phyloP scores from a whole-genome alignment of 2,888 invertebrate genomes.

The Athalia cordata region DNA sequence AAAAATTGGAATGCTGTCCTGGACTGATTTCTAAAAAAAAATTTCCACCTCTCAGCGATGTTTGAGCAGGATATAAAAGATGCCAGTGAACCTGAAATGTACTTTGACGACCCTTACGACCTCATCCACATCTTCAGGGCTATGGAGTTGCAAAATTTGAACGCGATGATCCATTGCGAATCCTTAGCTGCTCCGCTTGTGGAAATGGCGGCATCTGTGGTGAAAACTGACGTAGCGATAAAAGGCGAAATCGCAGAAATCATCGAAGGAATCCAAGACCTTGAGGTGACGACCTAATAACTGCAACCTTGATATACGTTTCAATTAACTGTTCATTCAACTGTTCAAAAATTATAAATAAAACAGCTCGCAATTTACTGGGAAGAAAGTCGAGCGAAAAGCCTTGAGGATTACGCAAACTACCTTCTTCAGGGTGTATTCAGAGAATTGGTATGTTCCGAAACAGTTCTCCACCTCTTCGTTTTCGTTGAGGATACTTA shows the following conservation, averaged over 20 bases:
- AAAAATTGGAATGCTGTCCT: background rate
- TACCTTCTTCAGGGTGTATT: slow-evolving; percentile 77
- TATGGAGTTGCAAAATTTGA: slow-evolving; percentile 80
- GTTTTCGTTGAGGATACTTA: slow-evolving; percentile 80
- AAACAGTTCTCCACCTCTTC: slow-evolving; percentile 76
- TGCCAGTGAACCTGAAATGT: slow-evolving; percentile 75
- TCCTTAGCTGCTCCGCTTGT: slow-evolving; percentile 76
- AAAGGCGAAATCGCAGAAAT: slow-evolving; percentile 71
- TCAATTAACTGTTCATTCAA: background rate
- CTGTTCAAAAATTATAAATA: background rate
- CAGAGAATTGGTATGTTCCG: slow-evolving; percentile 76
- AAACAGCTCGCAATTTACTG: slow-evolving; percentile 62
- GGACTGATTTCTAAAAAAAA: background rate
- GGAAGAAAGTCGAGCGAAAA: slow-evolving; percentile 75
- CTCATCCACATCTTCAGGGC: slow-evolving; percentile 77
- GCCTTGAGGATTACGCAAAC: slow-evolving; percentile 76
- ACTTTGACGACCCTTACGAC: slow-evolving; percentile 76
- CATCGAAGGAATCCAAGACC: slow-evolving; percentile 70
- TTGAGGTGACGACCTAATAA: slow-evolving; percentile 66
- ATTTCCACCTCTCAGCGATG: slow-evolving; percentile 62
- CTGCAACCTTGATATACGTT: background rate
- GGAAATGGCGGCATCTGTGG: slow-evolving; percentile 74
- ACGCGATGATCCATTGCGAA: slow-evolving; percentile 78
- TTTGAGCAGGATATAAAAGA: slow-evolving; percentile 74
- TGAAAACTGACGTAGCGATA: slow-evolving; percentile 72